Evolutionary conservation across 2,113 vertebrate species (phyloP).

Genomic region (Erpornis zantholeuca): DNA sequence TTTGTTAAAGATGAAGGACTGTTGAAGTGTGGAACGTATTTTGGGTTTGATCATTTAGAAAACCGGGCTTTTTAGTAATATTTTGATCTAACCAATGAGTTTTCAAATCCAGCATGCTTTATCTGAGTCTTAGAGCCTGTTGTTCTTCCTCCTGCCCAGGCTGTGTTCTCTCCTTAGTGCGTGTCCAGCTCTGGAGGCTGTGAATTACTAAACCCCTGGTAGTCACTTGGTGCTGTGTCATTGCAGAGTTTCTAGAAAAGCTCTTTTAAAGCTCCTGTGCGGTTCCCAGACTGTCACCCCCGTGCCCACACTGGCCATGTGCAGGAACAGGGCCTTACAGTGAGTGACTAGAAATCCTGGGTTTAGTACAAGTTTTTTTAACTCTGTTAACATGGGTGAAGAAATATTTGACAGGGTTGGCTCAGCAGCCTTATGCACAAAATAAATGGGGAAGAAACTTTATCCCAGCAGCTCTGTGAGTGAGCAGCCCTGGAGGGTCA

Average conservation of each 20-base stretch:
- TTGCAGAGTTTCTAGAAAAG: not conserved
- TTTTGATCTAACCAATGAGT: not conserved
- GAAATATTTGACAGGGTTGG: fast-evolving
- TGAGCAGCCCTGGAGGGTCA: fast-evolving
- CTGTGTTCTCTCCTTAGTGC: not conserved
- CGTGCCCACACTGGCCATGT: fast-evolving
- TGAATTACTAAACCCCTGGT: not conserved
- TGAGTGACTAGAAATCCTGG: not conserved
- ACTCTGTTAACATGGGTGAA: not conserved
- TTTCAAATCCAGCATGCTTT: not conserved
- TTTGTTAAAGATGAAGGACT: not conserved
- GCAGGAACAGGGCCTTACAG: not conserved
- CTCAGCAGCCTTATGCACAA: not conserved
- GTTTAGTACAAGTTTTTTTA: not conserved
- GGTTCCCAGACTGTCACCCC: not conserved
- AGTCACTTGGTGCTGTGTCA: not conserved
- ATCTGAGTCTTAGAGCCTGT: not conserved
- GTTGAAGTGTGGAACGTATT: not conserved
- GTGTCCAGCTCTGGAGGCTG: not conserved
- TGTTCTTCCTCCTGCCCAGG: not conserved
- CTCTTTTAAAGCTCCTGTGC: not conserved
- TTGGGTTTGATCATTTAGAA: not conserved
- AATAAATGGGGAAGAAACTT: not conserved
- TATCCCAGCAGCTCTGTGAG: fast-evolving
- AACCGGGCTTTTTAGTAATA: not conserved